Percentiles rank a stretch among this genome's conserved stretches.
These are phyloP conservation scores for Amphiprion ocellaris DNA, from an alignment of 2,113 vertebrate species.

Conservation along the genomic window DNA sequence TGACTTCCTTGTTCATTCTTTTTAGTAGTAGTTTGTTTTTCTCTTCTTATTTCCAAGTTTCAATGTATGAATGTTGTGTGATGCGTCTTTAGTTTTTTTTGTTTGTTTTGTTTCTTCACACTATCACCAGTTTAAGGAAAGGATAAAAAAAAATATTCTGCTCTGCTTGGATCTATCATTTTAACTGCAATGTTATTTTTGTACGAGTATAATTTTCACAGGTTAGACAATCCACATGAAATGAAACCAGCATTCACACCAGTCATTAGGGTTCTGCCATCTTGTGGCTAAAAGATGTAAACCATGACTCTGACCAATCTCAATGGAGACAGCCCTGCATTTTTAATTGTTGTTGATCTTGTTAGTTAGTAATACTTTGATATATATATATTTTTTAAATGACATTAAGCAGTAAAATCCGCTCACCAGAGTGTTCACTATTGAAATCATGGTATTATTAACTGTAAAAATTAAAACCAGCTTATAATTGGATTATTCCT, in stretches of 20 bases:
- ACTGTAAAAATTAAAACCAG: constrained; percentile 36
- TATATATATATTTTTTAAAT: not conserved
- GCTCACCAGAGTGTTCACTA: constrained; percentile 27
- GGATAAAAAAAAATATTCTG: constrained; percentile 54
- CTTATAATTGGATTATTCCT: constrained; percentile 16
- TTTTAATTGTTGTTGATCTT: constrained; percentile 23
- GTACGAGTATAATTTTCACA: not conserved
- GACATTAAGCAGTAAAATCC: constrained; percentile 5
- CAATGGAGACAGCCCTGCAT: constrained; percentile 3
- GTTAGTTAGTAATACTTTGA: constrained; percentile 1
- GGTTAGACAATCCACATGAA: constrained; percentile 42
- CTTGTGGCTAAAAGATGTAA: constrained; percentile 60
- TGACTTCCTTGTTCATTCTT: constrained; percentile 1
- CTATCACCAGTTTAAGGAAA: constrained; percentile 30
- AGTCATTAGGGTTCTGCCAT: constrained; percentile 51
- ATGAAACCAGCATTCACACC: constrained; percentile 38
- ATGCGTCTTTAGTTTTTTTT: not conserved
- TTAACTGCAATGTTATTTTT: constrained; percentile 31
- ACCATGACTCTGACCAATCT: constrained; percentile 16
- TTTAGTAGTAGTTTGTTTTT: not conserved
- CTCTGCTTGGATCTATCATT: constrained; percentile 13
- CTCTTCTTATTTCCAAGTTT: constrained; percentile 31
- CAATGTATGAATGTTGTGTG: constrained; percentile 21
- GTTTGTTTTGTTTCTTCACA: constrained; percentile 30
- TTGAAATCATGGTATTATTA: constrained; percentile 22